These are phyloP conservation scores for Scrobipalpa atriplicella DNA, from an alignment of 2,888 invertebrate species.

Conservation along the genomic window DNA sequence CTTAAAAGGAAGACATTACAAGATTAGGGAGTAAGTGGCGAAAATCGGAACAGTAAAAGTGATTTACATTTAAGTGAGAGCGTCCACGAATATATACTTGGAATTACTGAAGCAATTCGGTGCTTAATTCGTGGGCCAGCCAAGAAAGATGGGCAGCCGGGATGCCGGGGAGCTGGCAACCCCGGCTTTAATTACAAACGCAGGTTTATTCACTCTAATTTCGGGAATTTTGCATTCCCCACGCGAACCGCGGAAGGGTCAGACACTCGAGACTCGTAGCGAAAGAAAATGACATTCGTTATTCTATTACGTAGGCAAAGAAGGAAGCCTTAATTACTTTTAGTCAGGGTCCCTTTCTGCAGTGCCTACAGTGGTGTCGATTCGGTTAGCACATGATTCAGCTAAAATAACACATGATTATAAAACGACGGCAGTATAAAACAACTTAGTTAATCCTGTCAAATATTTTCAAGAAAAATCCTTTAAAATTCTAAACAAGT, in stretches of 20 bases:
- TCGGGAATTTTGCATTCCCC: slow-evolving; percentile 79
- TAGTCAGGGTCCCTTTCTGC: slow-evolving; percentile 50
- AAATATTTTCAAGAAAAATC: too few relatives aligned
- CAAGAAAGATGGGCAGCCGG: slow-evolving; percentile 78
- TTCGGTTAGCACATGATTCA: neutral
- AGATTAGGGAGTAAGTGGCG: slow-evolving; percentile 65
- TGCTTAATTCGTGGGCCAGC: slow-evolving; percentile 80
- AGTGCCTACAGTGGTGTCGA: neutral
- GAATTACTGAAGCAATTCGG: slow-evolving; percentile 80
- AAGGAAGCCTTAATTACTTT: slow-evolving; percentile 74
- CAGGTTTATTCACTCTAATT: slow-evolving; percentile 81
- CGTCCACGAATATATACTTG: slow-evolving; percentile 76
- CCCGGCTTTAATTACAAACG: slow-evolving; percentile 79
- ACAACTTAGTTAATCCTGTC: too few relatives aligned
- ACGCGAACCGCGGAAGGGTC: slow-evolving; percentile 81
- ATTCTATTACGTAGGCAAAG: slow-evolving; percentile 79
- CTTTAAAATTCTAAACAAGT: too few relatives aligned
- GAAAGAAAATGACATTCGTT: slow-evolving; percentile 82
- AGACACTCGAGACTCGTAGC: slow-evolving; percentile 43
- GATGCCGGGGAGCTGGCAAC: slow-evolving; percentile 41
- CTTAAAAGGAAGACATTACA: slow-evolving; percentile 56
- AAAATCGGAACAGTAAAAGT: slow-evolving; percentile 78
- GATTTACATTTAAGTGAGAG: slow-evolving; percentile 78
- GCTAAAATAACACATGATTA: too few relatives aligned
- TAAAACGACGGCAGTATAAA: too few relatives aligned